Evolutionary conservation across 2,113 vertebrate genomes (phyloP).

Genomic region (Verasper variegatus): DNA sequence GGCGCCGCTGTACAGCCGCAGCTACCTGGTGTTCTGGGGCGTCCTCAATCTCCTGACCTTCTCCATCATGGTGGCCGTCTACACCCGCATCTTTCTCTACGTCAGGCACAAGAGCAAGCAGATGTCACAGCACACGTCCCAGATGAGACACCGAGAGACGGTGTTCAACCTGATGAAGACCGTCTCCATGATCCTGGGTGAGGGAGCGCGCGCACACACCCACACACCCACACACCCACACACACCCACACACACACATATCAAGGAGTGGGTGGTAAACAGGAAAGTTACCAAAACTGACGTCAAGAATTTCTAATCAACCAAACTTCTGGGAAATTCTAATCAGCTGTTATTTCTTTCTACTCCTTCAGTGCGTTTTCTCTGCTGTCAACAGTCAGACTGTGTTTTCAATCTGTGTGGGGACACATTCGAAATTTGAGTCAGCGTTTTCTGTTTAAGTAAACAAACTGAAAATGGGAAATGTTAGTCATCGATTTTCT

Average conservation of each 20-base stretch:
- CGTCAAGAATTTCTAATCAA: background rate
- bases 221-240: background rate
- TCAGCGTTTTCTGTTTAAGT: background rate
- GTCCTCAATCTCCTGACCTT: slow-evolving; percentile 92
- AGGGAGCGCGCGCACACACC: slow-evolving; percentile 60
- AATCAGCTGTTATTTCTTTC: background rate
- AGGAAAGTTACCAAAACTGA: no score
- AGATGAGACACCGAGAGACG: slow-evolving; percentile 86
- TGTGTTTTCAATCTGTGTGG: no score
- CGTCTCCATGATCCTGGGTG: slow-evolving; percentile 94
- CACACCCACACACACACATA: background rate
- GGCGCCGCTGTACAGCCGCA: slow-evolving; percentile 94
- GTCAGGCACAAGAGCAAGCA: slow-evolving; percentile 92
- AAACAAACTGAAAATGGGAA: background rate
- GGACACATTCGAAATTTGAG: background rate
- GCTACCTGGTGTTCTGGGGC: slow-evolving; percentile 95
- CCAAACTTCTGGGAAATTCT: background rate
- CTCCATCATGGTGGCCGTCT: slow-evolving; percentile 92
- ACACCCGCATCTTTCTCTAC: slow-evolving; percentile 93
- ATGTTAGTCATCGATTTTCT: no score
- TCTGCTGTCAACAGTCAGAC: no score
- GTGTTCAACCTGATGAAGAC: slow-evolving; percentile 97
- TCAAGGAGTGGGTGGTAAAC: no score
- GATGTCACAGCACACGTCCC: slow-evolving; percentile 90
- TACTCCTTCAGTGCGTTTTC: no score